Evolutionary conservation across 2,888 invertebrate species (phyloP), one percentile per base, ranked within the genome.

Genomic region (Drosophila setosimentum): DNA sequence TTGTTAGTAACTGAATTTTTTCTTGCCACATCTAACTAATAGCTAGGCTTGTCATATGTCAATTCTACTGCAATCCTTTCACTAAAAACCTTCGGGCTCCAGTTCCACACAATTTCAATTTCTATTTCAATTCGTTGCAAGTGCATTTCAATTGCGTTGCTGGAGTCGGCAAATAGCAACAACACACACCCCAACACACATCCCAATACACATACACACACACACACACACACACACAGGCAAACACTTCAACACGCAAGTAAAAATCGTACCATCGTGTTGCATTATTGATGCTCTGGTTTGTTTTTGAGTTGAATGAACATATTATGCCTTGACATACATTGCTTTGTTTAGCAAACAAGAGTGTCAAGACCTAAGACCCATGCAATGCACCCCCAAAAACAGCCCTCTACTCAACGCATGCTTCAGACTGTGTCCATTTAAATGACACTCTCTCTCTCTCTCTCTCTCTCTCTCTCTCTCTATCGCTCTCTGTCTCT

Each of bases 311-410:
- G 85, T 87, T 90, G 88, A 90, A 85, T 85, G 85, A 85, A 85
- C 85, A 85, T 85, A 85, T 85, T 89, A 89, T 71, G 90, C 85
- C 85, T 85, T 85, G 85, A 85, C 85, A 85, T 87, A 85, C 85
- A 85, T 85, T 85, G 86, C 88, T 73, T 85, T 85, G 85, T 85
- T 87, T 78, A 79, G 88, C 90, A 85, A 85, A 89, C 90, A 89
- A 78, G 90, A 68, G 90, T 85, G 85, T 87, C 88, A 85, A 79
- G 71, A 67, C 63, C 86, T 68, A n/a, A 55, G 51, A 53, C 66
- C 65, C 64, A 55, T 18, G 24, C 45, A 45, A 13, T n/a, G 8
- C 50, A 18, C 16, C 49, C 8, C 21, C 18, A 13, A 30, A 30
- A 18, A 11, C 45, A 16, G 4, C 53, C 13, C 11, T 1, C 4